Evolutionary conservation across 2,113 vertebrate species (phyloP), one percentile per base, ranked within the genome.

Genomic region (Scomber scombrus): DNA sequence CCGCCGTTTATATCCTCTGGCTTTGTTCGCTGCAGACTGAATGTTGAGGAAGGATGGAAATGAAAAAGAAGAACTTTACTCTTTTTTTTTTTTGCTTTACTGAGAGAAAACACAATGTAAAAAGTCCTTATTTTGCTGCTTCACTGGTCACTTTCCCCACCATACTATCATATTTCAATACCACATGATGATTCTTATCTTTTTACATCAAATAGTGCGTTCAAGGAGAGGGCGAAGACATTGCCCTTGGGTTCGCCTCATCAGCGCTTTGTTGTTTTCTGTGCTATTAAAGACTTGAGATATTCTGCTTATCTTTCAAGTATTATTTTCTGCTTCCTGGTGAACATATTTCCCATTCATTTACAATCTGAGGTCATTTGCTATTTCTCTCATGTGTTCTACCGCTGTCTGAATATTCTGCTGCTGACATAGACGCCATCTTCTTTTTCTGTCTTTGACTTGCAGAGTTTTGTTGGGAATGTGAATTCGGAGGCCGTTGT

Each of bases 381-480:
- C n/a, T 14, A 57, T 78, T 19, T 18, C 68, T 69, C 58, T 10
- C 19, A 63, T 65, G 54, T 23, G 52, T 19, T 58, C 2, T 47
- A 60, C 65, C 56, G 23, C 23, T 26, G 23, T 26, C 23, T 26
- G 23, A 18, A 10, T 16, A 29, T 61, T 14, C 40, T 31, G 16
- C 47, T 26, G 40, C 49, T 40, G 34, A 57, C 10, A 14, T 69
- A 50, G 19, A 34, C 3, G 2, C 31, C 3, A 0, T 63, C 23
- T 63, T 12, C 23, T 26, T 72, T 26, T 72, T 57, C n/a, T 18
- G 9, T 60, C 23, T 65, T 18, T 2, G 63, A 69, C 75, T 89
- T 78, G 0, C 90, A 99, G 97, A 95, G 93, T 18, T 97, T 99
- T 80, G 75, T 92, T 18, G 97, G 97, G 51, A 99, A 99, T 57